Base-by-base conservation (phyloP, 2,113 vertebrate genomes). In the Numida meleagris region DNA sequence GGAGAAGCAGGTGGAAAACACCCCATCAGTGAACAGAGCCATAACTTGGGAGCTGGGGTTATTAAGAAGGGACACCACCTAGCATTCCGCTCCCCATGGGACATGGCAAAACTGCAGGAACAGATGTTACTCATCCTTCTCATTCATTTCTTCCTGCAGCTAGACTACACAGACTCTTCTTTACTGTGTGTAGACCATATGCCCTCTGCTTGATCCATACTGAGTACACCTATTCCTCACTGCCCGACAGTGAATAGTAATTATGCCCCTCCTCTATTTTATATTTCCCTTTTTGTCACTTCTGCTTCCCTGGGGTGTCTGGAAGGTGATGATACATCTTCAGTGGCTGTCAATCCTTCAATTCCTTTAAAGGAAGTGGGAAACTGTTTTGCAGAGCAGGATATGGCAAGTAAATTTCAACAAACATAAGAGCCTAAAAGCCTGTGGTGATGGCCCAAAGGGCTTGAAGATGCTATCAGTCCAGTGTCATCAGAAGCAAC, bases 1-100 rank as follows among this genome's bases (percentile, higher is more conserved):
- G 59, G 78, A 50, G 57, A 89, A 46, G 21, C 46, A 68, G 72
- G 23, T 73, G 25, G 67, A 61, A 82, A 92, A 57, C 62, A 83
- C 27, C 15, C 34, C 20, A 1, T n/a, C 33, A 79, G 27, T 19
- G 12, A 1, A 0, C 36, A 71, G 8, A 81, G 14, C 27, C 9
- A 1, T 48, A 10, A 10, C 58, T 81, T 75, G 45, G 18, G 23
- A 45, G 38, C 6, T 15, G 33, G 6, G 7, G 5, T 74, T 53
- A 21, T 50, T 31, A 66, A 1, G 3, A 31, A 66, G 12, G 7
- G 10, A 27, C 63, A 61, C 23, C 25, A 40, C 31, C 17, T 27
- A 63, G 6, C 3, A 62, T 55, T 90, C 89, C 34, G 50, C 10
- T 63, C 20, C 42, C 19, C 24, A 34, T 0, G 1, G 24, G 48